Evolutionary conservation across 2,888 invertebrate genomes (phyloP).

Genomic region (Dichetophora obliterata): DNA sequence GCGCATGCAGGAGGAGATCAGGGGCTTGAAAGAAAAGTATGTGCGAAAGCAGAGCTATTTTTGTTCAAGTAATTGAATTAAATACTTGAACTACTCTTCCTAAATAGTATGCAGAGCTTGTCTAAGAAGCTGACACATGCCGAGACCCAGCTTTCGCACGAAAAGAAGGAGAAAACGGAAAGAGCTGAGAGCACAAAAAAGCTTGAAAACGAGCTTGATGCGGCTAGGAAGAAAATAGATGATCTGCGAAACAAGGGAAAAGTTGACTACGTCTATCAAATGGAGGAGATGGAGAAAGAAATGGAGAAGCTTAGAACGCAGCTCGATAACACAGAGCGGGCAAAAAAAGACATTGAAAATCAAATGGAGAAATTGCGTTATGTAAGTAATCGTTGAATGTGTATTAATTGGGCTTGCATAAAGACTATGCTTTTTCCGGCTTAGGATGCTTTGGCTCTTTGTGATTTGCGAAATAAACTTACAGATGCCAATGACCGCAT

Average conservation of each 20-base stretch:
- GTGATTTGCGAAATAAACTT: slow-evolving; percentile 33
- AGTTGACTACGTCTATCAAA: background rate
- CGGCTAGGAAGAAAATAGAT: slow-evolving; percentile 38
- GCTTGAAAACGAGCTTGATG: slow-evolving; percentile 45
- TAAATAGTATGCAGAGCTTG: slow-evolving; percentile 36
- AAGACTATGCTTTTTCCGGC: background rate
- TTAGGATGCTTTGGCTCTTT: slow-evolving; percentile 31
- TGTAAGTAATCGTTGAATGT: slow-evolving; percentile 27
- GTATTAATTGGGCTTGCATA: background rate
- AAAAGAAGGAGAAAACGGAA: slow-evolving; percentile 42
- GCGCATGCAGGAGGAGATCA: slow-evolving; percentile 43
- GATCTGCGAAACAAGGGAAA: slow-evolving; percentile 34
- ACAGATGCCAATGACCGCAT: slow-evolving; percentile 37
- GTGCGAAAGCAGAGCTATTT: background rate
- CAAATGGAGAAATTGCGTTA: slow-evolving; percentile 40
- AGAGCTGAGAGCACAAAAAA: slow-evolving; percentile 42
- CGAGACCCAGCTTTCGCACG: slow-evolving; percentile 43
- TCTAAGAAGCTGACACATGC: slow-evolving; percentile 43
- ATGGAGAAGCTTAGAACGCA: slow-evolving; percentile 39
- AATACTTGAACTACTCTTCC: background rate
- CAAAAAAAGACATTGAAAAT: slow-evolving; percentile 27
- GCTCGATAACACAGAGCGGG: slow-evolving; percentile 39
- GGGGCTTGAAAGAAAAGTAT: slow-evolving; percentile 43
- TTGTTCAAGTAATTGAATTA: background rate
- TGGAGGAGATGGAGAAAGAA: slow-evolving; percentile 33